These are phyloP conservation scores for Philantomba maxwellii DNA, from an alignment of 2,113 vertebrate genomes.

Conservation along the genomic window DNA sequence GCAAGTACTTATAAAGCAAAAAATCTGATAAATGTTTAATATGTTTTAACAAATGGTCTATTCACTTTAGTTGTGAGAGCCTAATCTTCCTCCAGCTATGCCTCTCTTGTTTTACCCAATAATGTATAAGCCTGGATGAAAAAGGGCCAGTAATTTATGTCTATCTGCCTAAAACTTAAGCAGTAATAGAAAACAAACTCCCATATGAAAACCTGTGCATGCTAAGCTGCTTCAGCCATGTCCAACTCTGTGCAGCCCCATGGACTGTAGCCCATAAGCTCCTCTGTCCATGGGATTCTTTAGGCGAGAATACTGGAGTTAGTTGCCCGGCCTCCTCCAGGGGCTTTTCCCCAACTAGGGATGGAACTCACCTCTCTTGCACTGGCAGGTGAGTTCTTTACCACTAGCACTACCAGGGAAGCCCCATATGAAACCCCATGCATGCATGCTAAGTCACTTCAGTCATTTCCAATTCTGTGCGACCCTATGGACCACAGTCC, in stretches of 20 bases:
- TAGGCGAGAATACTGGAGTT: neutral
- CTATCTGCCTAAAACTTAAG: neutral
- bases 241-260: neutral
- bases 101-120: neutral
- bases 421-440: neutral
- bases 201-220: neutral
- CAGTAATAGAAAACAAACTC: neutral
- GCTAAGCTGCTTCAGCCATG: neutral
- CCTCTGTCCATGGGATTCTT: neutral
- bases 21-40: neutral
- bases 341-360: neutral
- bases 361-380: neutral
- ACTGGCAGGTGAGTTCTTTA: neutral
- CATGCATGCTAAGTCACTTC: neutral
- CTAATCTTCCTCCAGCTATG: neutral
- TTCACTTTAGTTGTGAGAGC: neutral
- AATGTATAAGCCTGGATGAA: neutral
- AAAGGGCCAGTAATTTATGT: neutral
- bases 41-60: neutral
- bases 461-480: neutral
- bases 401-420: fast-evolving
- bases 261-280: fast-evolving
- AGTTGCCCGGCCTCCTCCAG: neutral
- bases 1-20: neutral
- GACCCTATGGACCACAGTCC: neutral